Conservation (phyloP, 2,113 vertebrate species). For the Melanocharis versteri region DNA sequence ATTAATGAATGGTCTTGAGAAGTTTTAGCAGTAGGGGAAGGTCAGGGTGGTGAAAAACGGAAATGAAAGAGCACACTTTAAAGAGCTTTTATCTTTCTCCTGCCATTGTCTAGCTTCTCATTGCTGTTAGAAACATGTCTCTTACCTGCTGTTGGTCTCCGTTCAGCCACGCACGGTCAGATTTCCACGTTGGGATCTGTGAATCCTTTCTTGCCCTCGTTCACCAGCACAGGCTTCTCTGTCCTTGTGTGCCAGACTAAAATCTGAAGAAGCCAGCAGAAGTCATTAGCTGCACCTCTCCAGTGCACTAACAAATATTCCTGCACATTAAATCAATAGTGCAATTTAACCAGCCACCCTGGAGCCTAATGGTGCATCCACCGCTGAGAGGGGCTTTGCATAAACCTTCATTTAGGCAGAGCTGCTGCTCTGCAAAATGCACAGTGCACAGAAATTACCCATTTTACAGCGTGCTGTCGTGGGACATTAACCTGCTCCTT, state of each 20-base stretch:
- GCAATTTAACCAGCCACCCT: slow-evolving; percentile 22
- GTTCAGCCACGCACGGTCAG: slow-evolving; percentile 68
- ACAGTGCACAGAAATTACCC: slow-evolving; percentile 23
- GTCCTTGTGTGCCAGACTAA: slow-evolving; percentile 98
- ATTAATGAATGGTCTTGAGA: not conserved
- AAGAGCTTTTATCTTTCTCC: not conserved
- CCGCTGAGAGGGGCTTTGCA: not conserved
- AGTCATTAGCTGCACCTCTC: slow-evolving; percentile 26
- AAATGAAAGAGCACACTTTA: not conserved
- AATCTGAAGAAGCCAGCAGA: slow-evolving; percentile 78
- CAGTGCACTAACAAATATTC: slow-evolving; percentile 9
- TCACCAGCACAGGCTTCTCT: slow-evolving; percentile 96
- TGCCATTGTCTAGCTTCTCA: not conserved
- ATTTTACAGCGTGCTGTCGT: slow-evolving; percentile 10
- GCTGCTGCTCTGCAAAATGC: not conserved
- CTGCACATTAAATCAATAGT: slow-evolving; percentile 42
- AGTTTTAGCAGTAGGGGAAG: not conserved
- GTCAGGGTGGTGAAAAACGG: not conserved
- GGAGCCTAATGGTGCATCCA: slow-evolving; percentile 23
- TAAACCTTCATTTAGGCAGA: slow-evolving; percentile 15
- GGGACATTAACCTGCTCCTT: slow-evolving; percentile 49
- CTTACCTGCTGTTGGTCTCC: slow-evolving; percentile 9
- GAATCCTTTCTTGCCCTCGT: slow-evolving; percentile 97
- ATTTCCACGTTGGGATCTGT: slow-evolving; percentile 96
- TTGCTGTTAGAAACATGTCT: not conserved